These are phyloP conservation scores for Bradypodion ventrale DNA, from an alignment of 2,797 vertebrate species.

Conservation along the genomic window DNA sequence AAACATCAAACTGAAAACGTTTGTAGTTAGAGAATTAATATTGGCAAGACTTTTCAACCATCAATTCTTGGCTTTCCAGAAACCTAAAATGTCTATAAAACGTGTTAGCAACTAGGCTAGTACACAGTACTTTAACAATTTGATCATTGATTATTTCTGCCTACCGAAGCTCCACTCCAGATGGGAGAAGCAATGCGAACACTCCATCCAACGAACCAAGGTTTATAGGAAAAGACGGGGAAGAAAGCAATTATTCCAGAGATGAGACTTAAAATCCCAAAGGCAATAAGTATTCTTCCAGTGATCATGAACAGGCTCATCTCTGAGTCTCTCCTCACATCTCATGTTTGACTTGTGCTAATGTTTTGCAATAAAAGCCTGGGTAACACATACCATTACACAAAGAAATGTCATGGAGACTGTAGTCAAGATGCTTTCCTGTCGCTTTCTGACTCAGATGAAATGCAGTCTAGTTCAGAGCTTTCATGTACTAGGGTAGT, in stretches of 20 bases:
- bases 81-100: neutral
- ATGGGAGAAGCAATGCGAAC: slow-evolving; percentile 63
- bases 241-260: slow-evolving; percentile 67
- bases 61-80: neutral
- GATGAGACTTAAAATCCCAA: slow-evolving; percentile 54
- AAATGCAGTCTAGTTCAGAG: slow-evolving; percentile 59
- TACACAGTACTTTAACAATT: slow-evolving; percentile 15
- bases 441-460: slow-evolving; percentile 68
- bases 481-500: slow-evolving; percentile 58
- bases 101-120: neutral
- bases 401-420: slow-evolving; percentile 77
- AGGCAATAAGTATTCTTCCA: slow-evolving; percentile 55
- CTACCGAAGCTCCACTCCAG: slow-evolving; percentile 73
- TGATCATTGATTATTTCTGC: slow-evolving; percentile 43
- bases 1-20: neutral
- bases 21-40: neutral
- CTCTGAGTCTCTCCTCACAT: slow-evolving; percentile 7
- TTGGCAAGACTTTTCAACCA: neutral
- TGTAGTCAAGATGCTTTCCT: slow-evolving; percentile 64
- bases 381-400: slow-evolving; percentile 56
- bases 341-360: slow-evolving; percentile 32
- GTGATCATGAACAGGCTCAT: slow-evolving; percentile 46
- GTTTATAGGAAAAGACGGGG: slow-evolving; percentile 53
- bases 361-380: slow-evolving; percentile 58
- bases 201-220: slow-evolving; percentile 66